Percentiles rank a stretch among this genome's conserved stretches.
phyloP scores from a whole-genome alignment of 2,113 vertebrate genomes.

The Daboia siamensis region DNA sequence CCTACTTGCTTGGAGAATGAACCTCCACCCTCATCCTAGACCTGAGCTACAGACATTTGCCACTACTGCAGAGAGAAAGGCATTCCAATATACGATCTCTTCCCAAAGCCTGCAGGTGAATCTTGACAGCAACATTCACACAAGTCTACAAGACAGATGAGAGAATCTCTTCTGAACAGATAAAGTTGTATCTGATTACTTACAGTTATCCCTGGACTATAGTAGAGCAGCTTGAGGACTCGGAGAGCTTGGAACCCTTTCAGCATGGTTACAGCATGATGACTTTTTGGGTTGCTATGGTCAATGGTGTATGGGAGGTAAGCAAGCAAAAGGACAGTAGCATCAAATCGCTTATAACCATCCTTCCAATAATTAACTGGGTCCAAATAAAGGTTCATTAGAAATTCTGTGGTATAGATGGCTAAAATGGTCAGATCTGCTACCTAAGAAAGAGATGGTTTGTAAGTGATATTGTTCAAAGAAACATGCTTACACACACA shows the following conservation, averaged over 20 bases:
- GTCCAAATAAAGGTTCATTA: constrained; percentile 33
- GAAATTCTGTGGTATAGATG: constrained; percentile 45
- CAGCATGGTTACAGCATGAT: background rate
- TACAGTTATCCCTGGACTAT: constrained; percentile 48
- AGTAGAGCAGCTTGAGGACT: constrained; percentile 40
- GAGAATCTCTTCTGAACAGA: rapidly evolving
- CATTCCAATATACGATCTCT: background rate
- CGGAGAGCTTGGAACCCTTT: constrained; percentile 40
- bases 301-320: background rate
- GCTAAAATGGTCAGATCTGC: constrained; percentile 45
- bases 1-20: background rate
- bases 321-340: constrained; percentile 2
- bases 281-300: background rate
- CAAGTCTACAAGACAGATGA: background rate
- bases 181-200: background rate
- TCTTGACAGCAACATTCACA: background rate
- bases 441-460: constrained; percentile 35
- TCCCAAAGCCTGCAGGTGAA: background rate
- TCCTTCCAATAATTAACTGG: constrained; percentile 40
- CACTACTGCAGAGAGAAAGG: background rate
- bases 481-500: background rate
- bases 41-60: background rate
- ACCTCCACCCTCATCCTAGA: background rate
- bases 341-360: constrained; percentile 32
- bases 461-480: background rate